phyloP scores from a whole-genome alignment of 2,888 invertebrate genomes.

The Drosophila meridiana region DNA sequence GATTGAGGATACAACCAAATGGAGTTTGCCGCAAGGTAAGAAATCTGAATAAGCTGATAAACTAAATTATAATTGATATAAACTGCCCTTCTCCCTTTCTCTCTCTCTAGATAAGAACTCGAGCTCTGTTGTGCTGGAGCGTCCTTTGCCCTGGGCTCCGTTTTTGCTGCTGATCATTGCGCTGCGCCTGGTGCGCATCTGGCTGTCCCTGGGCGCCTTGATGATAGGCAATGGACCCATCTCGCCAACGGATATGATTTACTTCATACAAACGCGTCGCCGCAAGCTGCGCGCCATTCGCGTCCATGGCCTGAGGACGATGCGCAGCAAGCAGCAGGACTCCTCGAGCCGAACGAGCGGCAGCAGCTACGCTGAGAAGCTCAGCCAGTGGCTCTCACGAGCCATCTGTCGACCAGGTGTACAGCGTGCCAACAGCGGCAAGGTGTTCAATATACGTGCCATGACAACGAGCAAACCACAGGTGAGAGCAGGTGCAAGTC shows the following conservation, averaged over 20 bases:
- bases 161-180: slow-evolving; percentile 80
- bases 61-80: background rate
- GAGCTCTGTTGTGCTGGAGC: slow-evolving; percentile 54
- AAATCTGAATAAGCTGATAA: background rate
- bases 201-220: slow-evolving; percentile 75
- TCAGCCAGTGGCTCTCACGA: slow-evolving; percentile 68
- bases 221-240: slow-evolving; percentile 81
- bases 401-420: slow-evolving; percentile 78
- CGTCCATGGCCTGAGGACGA: slow-evolving; percentile 72
- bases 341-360: slow-evolving; percentile 19
- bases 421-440: slow-evolving; percentile 44
- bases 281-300: slow-evolving; percentile 81
- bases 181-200: slow-evolving; percentile 77
- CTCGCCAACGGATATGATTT: slow-evolving; percentile 74
- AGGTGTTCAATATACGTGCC: slow-evolving; percentile 22
- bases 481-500: slow-evolving; percentile 32
- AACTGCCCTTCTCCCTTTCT: background rate
- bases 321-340: slow-evolving; percentile 64
- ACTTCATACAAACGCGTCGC: slow-evolving; percentile 82
- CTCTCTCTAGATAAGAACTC: slow-evolving; percentile 43
- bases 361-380: slow-evolving; percentile 49
- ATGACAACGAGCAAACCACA: slow-evolving; percentile 18
- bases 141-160: slow-evolving; percentile 83
- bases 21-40: slow-evolving; percentile 83
- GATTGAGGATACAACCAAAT: slow-evolving; percentile 83